Evolutionary conservation across 2,888 invertebrate genomes (phyloP), one percentile per base, ranked within the genome.

Genomic region (Pseudococcus longispinus): DNA sequence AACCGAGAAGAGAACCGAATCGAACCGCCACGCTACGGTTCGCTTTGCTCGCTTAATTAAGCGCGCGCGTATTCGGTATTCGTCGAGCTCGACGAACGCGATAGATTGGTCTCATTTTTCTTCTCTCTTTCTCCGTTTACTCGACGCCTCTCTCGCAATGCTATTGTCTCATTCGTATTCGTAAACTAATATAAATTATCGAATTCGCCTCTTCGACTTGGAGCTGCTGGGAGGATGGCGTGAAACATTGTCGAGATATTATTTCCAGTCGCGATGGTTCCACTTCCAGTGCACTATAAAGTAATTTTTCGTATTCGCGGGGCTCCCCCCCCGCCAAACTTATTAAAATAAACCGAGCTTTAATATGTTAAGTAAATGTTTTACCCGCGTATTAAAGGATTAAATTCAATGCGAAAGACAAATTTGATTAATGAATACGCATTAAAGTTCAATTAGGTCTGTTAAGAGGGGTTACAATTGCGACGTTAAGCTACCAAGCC

Each of bases 381-480:
- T 80, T 80, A 80, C 42, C 37, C 77, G 77, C 37, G 77, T 80
- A 80, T 80, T 84, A 55, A 55, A 84, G 86, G 86, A 86, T 86
- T 86, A 86, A 74, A 80, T 86, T 80, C 46, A 80, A 80, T 77
- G 37, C 80, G 74, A 77, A 51, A 44, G 86, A 86, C 86, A 86
- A 86, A 86, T 88, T 88, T 88, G 88, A 88, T 88, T 88, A 88
- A 87, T 87, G 88, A 88, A 83, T 74, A 74, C 84, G 89, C 89
- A 89, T 89, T 89, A 89, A 89, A 89, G 89, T 89, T 89, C 89
- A 89, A 89, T 89, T 89, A 89, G 89, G 88, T 86, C 44, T 86
- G 85, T 85, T 85, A 86, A 86, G 55, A 29, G 86, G 86, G 86
- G 74, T 86, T 86, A 86, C 74, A 86, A 86, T 86, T 86, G 86